Base-by-base conservation (phyloP, 2,797 vertebrate species). In the Trachurus trachurus region DNA sequence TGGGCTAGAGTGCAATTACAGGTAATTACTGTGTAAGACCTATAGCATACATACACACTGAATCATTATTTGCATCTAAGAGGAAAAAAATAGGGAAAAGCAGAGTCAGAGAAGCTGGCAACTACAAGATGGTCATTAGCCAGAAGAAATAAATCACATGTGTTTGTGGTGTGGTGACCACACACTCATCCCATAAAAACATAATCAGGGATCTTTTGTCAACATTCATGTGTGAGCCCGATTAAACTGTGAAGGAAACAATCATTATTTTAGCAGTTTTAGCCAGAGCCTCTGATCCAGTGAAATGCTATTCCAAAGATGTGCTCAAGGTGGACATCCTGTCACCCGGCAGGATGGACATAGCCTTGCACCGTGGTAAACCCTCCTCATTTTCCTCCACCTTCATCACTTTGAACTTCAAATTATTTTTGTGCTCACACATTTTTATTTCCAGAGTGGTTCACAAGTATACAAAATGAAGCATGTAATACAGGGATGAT, bases 21-120 rank as follows among this genome's bases (percentile, higher is more conserved):
- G 21, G 22, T 76, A 65, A 78, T 80, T 66, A 37, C n/a, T n/a
- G n/a, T n/a, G n/a, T 65, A 74, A 78, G 34, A 26, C 29, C 56
- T 13, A 53, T 61, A 56, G 21, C 17, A 60, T 70, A 16, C 49
- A 75, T 54, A 49, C 7, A 29, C 52, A 29, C 52, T 29, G 13
- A 54, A 61, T 67, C 42, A 44, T 56, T 45, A 49, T 71, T 74
- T 74, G 44, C 26, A 29, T 22, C 22, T 15, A 26, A 22, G 21
- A 53, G n/a, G 47, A n/a, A 53, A 44, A 78, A 78, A 61, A 26
- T 7, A 40, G n/a, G n/a, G 53, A 63, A 56, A 47, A 54, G 22
- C 26, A 50, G 19, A 52, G 52, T 9, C 8, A 9, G 52, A 50
- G 47, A 26, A 13, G 21, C 21, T 26, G 22, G 26, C 45, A 60